Evolutionary conservation across 2,888 invertebrate genomes (phyloP).

Genomic region (Nomada goodeniana): DNA sequence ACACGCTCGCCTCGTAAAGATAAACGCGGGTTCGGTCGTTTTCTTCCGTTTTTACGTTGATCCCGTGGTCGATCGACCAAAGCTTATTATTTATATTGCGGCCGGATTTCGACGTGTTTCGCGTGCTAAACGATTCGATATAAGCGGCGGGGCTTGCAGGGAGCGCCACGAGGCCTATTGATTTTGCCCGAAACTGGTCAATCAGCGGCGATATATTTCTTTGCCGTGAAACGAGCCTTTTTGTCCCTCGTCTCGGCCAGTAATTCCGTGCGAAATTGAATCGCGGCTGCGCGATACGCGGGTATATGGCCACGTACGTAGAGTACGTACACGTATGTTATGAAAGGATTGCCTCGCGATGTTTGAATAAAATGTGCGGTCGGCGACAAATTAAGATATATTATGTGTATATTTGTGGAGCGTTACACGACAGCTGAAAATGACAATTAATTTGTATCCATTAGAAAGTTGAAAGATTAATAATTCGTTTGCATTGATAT

Average conservation of each 20-base stretch:
- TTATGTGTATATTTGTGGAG: too few species aligned
- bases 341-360: too few species aligned
- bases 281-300: not conserved
- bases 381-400: too few species aligned
- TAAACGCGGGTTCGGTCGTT: slow-evolving; percentile 19
- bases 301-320: not conserved
- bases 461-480: too few species aligned
- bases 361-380: not conserved
- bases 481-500: too few species aligned
- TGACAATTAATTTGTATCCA: too few species aligned
- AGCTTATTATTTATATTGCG: slow-evolving; percentile 59
- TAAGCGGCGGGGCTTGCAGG: slow-evolving; percentile 45
- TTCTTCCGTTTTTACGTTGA: slow-evolving; percentile 21
- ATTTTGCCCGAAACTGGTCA: slow-evolving; percentile 68
- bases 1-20: slow-evolving; percentile 25
- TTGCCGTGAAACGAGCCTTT: slow-evolving; percentile 57
- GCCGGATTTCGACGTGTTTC: slow-evolving; percentile 57
- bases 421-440: too few species aligned
- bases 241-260: not conserved
- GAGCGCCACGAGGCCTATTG: slow-evolving; percentile 66
- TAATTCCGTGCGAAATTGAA: slow-evolving; percentile 31
- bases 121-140: slow-evolving; percentile 58
- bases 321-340: too few species aligned
- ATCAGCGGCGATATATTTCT: slow-evolving; percentile 64
- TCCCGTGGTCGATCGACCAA: not conserved